Conservation (phyloP, 2,888 invertebrate genomes). For the Drosophila paracracens region DNA sequence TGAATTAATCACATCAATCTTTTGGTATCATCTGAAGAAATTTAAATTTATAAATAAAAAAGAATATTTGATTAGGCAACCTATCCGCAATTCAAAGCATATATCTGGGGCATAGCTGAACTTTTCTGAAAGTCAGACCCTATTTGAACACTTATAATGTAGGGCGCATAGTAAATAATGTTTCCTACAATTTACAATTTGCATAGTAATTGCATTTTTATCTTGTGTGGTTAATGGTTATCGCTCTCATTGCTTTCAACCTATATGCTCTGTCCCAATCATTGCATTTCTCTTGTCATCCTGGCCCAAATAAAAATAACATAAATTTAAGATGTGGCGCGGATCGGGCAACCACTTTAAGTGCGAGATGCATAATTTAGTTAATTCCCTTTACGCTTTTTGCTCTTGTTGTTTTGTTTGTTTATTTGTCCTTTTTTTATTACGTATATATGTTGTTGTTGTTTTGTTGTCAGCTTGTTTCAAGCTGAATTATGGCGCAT, state of each 20-base stretch:
- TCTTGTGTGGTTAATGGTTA: conserved; percentile 26
- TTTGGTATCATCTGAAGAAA: background rate
- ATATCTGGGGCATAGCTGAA: background rate
- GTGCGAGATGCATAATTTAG: conserved; percentile 66
- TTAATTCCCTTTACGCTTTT: conserved; percentile 47
- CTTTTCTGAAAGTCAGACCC: background rate
- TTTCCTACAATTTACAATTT: conserved; percentile 22
- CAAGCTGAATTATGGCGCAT: conserved; percentile 66
- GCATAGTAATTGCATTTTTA: conserved; percentile 48
- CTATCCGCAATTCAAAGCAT: background rate
- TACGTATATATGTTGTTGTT: conserved; percentile 3
- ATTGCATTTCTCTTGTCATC: conserved; percentile 20
- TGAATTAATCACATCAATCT: background rate
- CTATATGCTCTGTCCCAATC: conserved; percentile 13
- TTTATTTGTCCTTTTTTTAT: conserved; percentile 1
- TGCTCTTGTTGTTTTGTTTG: conserved; percentile 2
- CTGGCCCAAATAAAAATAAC: conserved; percentile 47
- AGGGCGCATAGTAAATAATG: background rate
- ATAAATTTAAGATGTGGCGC: conserved; percentile 54
- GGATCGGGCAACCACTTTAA: conserved; percentile 41
- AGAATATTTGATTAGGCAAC: background rate
- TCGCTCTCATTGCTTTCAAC: conserved; percentile 15
- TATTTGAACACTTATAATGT: conserved; percentile 3
- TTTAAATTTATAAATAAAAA: background rate
- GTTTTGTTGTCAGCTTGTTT: conserved; percentile 49